phyloP scores from a whole-genome alignment of 2,113 vertebrate genomes.

The Dolichallabes microphthalmus region DNA sequence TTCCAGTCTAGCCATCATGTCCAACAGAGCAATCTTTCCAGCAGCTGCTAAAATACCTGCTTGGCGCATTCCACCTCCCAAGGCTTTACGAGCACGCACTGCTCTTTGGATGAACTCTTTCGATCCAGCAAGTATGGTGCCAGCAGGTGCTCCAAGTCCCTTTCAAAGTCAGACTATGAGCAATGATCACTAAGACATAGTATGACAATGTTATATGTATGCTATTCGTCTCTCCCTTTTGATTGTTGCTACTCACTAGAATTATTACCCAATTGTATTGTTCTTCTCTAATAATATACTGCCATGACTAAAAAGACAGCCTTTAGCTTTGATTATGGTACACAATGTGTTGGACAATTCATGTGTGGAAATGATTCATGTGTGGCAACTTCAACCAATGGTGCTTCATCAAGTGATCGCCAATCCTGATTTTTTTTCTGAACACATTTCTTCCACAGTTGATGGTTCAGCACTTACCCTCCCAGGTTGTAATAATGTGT shows the following conservation, averaged over 20 bases:
- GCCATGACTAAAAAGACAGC: too few relatives aligned
- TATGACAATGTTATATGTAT: background rate
- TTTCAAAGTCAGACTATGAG: conserved; percentile 50
- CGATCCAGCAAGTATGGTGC: conserved; percentile 73
- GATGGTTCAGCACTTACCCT: too few relatives aligned
- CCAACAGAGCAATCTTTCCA: conserved; percentile 72
- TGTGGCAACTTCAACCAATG: too few relatives aligned
- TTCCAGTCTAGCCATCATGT: conserved; percentile 59
- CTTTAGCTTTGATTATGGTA: too few relatives aligned
- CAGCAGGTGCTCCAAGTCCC: conserved; percentile 79
- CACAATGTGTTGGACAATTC: too few relatives aligned
- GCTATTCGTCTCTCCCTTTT: background rate
- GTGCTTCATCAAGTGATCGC: too few relatives aligned
- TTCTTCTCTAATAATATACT: background rate
- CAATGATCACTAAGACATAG: background rate
- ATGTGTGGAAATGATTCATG: too few relatives aligned
- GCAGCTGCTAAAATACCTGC: conserved; percentile 78
- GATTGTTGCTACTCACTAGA: background rate
- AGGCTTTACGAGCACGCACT: conserved; percentile 72
- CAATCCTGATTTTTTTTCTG: too few relatives aligned
- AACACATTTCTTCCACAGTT: too few relatives aligned
- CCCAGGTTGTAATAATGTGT: too few relatives aligned
- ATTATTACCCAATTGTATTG: background rate
- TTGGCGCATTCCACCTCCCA: conserved; percentile 82
- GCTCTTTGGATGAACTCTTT: conserved; percentile 73